phyloP scores from a whole-genome alignment of 2,113 vertebrate genomes.

The Apistogramma diplotaenia region DNA sequence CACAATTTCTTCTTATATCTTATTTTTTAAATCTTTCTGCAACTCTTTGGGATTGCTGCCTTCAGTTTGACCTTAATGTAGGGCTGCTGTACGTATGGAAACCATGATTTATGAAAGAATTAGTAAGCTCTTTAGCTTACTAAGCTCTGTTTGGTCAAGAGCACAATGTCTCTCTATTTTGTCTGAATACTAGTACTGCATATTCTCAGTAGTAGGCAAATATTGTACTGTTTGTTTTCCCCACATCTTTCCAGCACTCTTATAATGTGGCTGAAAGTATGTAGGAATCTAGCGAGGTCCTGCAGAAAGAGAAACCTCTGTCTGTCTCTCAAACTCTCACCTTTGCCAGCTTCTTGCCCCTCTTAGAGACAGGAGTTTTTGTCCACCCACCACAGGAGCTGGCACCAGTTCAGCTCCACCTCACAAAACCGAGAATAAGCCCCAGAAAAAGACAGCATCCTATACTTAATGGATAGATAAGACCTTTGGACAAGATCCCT shows the following conservation, averaged over 20 bases:
- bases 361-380: slow-evolving; percentile 14
- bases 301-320: slow-evolving; percentile 44
- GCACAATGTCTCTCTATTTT: background rate
- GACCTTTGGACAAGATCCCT: background rate
- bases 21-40: background rate
- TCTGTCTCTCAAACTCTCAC: background rate
- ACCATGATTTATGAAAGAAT: background rate
- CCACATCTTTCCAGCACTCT: background rate
- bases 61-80: background rate
- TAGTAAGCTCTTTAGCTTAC: background rate
- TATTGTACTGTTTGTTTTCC: background rate
- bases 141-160: background rate
- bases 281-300: slow-evolving; percentile 65
- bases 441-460: slow-evolving; percentile 2
- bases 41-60: background rate
- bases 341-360: slow-evolving; percentile 13
- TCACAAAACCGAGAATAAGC: slow-evolving; percentile 15
- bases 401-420: background rate
- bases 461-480: slow-evolving; percentile 17
- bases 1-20: background rate
- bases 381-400: slow-evolving; percentile 14
- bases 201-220: too few relatives aligned
- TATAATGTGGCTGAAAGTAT: slow-evolving; percentile 35
- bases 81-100: background rate
- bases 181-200: background rate